These are phyloP conservation scores for Cyprinodon brontotheroides DNA, from an alignment of 2,113 vertebrate genomes.

Conservation along the genomic window DNA sequence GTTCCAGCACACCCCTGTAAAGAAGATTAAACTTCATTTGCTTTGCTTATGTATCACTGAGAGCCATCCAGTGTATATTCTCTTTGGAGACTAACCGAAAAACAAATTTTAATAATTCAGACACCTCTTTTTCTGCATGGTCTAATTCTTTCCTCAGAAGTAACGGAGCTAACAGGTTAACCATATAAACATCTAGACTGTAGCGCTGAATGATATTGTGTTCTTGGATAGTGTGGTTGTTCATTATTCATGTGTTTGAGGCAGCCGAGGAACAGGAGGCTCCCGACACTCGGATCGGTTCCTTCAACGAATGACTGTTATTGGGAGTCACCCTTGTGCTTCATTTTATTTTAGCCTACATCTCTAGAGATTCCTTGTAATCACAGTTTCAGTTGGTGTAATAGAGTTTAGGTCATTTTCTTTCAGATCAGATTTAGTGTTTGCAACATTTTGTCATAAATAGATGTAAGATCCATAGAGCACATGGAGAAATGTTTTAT, in stretches of 20 bases:
- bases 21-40: no score
- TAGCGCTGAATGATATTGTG: neutral
- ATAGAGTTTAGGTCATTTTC: slow-evolving; percentile 18
- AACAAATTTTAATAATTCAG: neutral
- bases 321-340: neutral
- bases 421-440: neutral
- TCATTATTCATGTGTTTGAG: neutral
- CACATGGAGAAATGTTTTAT: neutral
- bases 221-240: neutral
- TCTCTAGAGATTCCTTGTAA: slow-evolving; percentile 12
- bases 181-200: neutral
- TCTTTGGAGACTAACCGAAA: neutral
- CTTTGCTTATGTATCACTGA: neutral
- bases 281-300: no score
- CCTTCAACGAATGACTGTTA: neutral
- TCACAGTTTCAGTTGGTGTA: slow-evolving; percentile 3
- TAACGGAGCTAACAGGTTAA: neutral
- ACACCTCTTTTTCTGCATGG: neutral
- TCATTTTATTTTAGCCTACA: slow-evolving; percentile 17
- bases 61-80: neutral
- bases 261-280: no score
- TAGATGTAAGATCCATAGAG: no score
- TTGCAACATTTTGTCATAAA: neutral
- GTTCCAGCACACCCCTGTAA: no score
- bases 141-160: neutral